Evolutionary conservation across 2,888 invertebrate species (phyloP).

Genomic region (Cephus sareptanus): DNA sequence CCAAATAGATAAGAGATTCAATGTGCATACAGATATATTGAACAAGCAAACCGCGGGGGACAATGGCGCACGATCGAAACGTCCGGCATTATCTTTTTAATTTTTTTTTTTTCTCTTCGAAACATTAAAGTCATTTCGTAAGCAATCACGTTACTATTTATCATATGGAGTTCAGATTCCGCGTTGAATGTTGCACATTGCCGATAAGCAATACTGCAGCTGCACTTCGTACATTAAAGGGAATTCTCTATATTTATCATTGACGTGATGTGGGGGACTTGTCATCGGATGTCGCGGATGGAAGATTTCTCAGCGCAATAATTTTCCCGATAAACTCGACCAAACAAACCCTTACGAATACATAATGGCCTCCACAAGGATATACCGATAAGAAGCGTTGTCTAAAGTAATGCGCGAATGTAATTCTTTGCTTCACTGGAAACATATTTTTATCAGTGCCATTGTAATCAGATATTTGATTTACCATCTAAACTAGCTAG

Average conservation of each 20-base stretch:
- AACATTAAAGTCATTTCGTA: background rate
- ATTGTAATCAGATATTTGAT: background rate
- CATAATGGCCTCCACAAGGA: slow-evolving; percentile 41
- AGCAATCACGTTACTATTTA: background rate
- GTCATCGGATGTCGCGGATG: slow-evolving; percentile 24
- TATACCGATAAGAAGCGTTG: slow-evolving; percentile 30
- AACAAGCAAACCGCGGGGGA: background rate
- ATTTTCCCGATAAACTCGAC: slow-evolving; percentile 42
- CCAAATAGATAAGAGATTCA: slow-evolving; percentile 9
- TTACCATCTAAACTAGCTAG: background rate
- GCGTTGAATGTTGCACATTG: background rate
- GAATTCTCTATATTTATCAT: background rate
- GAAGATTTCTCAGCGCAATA: slow-evolving; percentile 52
- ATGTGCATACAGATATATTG: background rate
- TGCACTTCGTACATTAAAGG: background rate
- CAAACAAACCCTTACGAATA: slow-evolving; percentile 35
- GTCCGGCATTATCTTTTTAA: background rate
- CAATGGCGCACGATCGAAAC: background rate
- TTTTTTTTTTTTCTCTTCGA: background rate
- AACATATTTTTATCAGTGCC: background rate
- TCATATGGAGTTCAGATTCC: background rate
- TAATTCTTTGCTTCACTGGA: background rate
- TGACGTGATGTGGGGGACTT: background rate
- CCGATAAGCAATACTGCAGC: background rate
- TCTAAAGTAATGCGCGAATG: background rate